Base-by-base conservation (phyloP, 2,888 invertebrate species). In the Troilus luridus region DNA sequence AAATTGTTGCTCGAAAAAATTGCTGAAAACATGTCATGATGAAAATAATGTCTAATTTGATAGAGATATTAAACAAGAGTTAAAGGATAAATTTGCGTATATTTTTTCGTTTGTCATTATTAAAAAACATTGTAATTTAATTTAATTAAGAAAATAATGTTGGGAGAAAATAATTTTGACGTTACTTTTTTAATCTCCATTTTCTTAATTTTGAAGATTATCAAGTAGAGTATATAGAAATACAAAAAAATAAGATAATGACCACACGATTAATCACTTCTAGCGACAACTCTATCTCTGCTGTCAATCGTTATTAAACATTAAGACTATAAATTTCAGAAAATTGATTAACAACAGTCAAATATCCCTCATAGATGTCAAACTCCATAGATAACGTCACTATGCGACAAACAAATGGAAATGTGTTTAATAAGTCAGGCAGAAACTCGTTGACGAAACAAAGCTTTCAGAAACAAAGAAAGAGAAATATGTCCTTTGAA, bases 281-380 rank as follows among this genome's bases (percentile, higher is more conserved):
- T 41, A 77, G 6, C 41, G 7, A 77, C 27, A 41, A 77, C 14
- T 77, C 10, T 77, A 77, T 77, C 72, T 41, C 7, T 24, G 14
- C 24, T 64, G 24, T 14, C 24, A 19, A 77, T 77, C 72, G 19
- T 77, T 77, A 14, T 41, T 17, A 19, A 41, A 77, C 27, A 41
- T 41, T 41, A 24, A 17, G 72, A 77, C 27, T 17, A 77, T 27
- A 41, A 41, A 77, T 77, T 77, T 77, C 14, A 77, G 72, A 77
- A 41, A 77, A 77, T 77, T 77, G 72, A 77, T 77, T 77, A 27
- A 41, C 72, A 41, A 77, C 72, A 77, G 72, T 27, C 72, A 12
- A 41, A 77, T 67, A 77, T 77, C 72, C 72, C 21, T 77, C 72
- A 77, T 41, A 77, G 27, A 27, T 77, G 72, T 41, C 72, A 41